Evolutionary conservation across 2,888 invertebrate species (phyloP), one percentile per base, ranked within the genome.

Genomic region (Microplitis manilae): DNA sequence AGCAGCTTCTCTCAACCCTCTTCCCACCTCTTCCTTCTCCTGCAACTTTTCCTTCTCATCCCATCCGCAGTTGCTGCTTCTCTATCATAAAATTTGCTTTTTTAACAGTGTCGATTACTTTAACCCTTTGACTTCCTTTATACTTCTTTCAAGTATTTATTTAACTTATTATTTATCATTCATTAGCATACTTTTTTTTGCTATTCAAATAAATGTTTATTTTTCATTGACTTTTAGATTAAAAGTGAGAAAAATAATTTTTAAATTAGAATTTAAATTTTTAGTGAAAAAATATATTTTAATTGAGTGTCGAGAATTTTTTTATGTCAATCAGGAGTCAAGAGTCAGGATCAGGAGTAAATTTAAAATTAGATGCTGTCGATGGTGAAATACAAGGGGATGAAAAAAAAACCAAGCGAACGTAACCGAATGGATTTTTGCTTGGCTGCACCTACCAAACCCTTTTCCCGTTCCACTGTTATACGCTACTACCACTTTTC

Each of bases 1-100:
- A 88, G 87, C 84, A 81, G 77, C 80, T 84, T 83, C 83, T 83
- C 82, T 81, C 81, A 80, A 73, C 74, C 79, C 76, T 74, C 76
- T 77, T 38, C 38, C 79, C 65, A 78, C 79, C 79, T 76, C 30
- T 75, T 72, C 39, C 74, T 68, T 73, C 76, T 76, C 75, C 30
- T 2, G 4, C 30, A 60, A 69, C 79, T 77, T 77, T 77, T 78
- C 71, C 76, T 75, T 76, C 75, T 79, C 69, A 78, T 77, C 75
- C 77, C 80, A 50, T 9, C 13, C 50, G 50, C 79, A 79, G 30
- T 30, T 30, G 30, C 30, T 30, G 30, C 77, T 69, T 71, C 79
- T 76, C 74, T 71, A 69, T 73, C 76, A 78, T 73, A 65, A 74
- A 76, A 81, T 79, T 79, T 50, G 50, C 50, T 50, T 50, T 50